Evolutionary conservation across 2,888 invertebrate species (phyloP).

Genomic region (Serripes groenlandicus): DNA sequence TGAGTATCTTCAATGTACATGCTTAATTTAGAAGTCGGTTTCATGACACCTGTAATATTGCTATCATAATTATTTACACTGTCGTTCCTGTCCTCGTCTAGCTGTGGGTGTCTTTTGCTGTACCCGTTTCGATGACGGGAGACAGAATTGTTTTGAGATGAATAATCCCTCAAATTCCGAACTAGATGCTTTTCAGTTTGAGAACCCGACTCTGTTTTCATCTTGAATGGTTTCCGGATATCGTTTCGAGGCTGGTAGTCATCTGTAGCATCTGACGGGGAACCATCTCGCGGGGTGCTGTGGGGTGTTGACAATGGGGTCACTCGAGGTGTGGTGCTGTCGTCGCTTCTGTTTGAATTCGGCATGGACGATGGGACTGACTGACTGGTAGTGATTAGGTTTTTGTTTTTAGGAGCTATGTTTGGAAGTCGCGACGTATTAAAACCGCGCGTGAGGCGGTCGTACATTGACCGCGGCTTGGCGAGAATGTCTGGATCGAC

Average conservation of each 20-base stretch:
- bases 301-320: conserved; percentile 44
- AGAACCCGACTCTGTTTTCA: conserved; percentile 14
- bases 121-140: conserved; percentile 6
- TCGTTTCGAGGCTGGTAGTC: conserved; percentile 39
- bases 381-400: conserved; percentile 42
- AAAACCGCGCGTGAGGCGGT: conserved; percentile 54
- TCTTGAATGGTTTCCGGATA: conserved; percentile 28
- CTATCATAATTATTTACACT: neutral
- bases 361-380: conserved; percentile 59
- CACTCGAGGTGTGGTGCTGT: conserved; percentile 50
- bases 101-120: conserved; percentile 4
- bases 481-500: conserved; percentile 62
- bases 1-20: conserved; percentile 46
- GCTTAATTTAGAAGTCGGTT: conserved; percentile 52
- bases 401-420: conserved; percentile 48
- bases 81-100: neutral
- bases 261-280: conserved; percentile 43
- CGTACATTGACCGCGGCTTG: conserved; percentile 65
- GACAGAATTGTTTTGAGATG: neutral
- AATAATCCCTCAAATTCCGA: neutral
- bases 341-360: conserved; percentile 46
- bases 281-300: conserved; percentile 52
- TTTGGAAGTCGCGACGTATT: conserved; percentile 57
- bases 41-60: neutral
- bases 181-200: conserved; percentile 8